Conservation (phyloP, 2,113 vertebrate species). For the Leucoraja erinaceus region DNA sequence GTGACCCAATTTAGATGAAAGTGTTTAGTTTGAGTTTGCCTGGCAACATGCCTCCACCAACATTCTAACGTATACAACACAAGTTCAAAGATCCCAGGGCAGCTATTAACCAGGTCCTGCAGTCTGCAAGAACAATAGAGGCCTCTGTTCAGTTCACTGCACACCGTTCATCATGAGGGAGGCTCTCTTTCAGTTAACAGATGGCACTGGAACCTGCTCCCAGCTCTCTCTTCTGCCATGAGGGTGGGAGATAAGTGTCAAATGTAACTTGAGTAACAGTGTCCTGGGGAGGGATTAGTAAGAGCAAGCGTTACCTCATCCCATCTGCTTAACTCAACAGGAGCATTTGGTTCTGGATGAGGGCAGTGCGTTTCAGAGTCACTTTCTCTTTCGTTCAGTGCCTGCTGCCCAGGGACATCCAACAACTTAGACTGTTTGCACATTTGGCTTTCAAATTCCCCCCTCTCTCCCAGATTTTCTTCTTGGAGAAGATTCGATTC, state of each 20-base stretch:
- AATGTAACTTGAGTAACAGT: background rate
- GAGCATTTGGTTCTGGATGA: background rate
- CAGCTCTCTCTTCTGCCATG: constrained; percentile 2
- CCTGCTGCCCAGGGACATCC: background rate
- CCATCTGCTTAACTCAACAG: background rate
- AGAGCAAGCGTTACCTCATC: background rate
- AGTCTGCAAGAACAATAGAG: background rate
- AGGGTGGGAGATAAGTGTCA: background rate
- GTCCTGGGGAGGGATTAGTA: constrained; percentile 7
- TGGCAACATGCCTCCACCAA: background rate
- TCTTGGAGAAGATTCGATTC: background rate
- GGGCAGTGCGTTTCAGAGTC: background rate
- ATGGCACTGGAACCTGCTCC: background rate
- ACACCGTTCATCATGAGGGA: background rate
- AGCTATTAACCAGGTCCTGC: constrained; percentile 2
- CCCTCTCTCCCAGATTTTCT: background rate
- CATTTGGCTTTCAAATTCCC: background rate
- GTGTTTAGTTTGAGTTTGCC: background rate
- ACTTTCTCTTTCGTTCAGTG: background rate
- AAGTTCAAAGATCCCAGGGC: background rate
- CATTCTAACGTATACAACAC: background rate
- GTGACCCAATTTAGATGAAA: background rate
- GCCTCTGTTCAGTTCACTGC: background rate
- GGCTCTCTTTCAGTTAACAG: background rate
- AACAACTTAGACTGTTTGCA: background rate